These are phyloP conservation scores for Bombyx mandarina DNA, from an alignment of 1,140 invertebrate species.

Conservation along the genomic window DNA sequence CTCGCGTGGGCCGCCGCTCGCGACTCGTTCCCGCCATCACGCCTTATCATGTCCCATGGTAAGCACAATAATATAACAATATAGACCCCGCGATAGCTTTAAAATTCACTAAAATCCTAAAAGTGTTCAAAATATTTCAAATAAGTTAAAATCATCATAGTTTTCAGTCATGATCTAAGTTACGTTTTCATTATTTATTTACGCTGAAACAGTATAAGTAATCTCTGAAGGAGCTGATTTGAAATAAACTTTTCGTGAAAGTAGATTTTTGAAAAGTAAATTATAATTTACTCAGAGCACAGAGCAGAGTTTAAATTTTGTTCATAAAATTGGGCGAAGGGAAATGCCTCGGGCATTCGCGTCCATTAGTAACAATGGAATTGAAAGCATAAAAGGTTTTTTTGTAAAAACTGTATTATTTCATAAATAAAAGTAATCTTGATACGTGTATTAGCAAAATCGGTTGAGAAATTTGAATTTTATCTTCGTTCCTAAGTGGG, in stretches of 20 bases:
- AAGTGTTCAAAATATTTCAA: neutral
- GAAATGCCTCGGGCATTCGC: too few relatives aligned
- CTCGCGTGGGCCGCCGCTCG: constrained; percentile 49
- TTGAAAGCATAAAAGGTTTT: constrained; percentile 17
- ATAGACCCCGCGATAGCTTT: constrained; percentile 12
- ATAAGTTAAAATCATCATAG: neutral
- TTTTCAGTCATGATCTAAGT: constrained; percentile 42
- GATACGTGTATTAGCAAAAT: too few relatives aligned
- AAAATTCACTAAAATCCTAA: neutral
- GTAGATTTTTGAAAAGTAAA: constrained; percentile 18
- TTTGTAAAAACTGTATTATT: neutral
- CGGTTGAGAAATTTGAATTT: too few relatives aligned
- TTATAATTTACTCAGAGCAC: too few relatives aligned
- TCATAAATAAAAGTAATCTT: too few relatives aligned
- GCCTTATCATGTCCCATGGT: constrained; percentile 54
- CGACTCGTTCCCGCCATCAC: constrained; percentile 31
- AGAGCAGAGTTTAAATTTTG: neutral
- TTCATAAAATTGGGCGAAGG: neutral
- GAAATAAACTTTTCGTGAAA: constrained; percentile 1
- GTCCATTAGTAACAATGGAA: constrained; percentile 18
- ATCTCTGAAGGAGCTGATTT: too few relatives aligned
- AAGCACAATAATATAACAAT: constrained; percentile 35
- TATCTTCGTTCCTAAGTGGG: too few relatives aligned
- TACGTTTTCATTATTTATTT: constrained; percentile 46
- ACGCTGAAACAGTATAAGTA: constrained; percentile 13